Evolutionary conservation across 2,797 vertebrate genomes (phyloP), one percentile per base, ranked within the genome.

Genomic region (Eleutherodactylus coqui): DNA sequence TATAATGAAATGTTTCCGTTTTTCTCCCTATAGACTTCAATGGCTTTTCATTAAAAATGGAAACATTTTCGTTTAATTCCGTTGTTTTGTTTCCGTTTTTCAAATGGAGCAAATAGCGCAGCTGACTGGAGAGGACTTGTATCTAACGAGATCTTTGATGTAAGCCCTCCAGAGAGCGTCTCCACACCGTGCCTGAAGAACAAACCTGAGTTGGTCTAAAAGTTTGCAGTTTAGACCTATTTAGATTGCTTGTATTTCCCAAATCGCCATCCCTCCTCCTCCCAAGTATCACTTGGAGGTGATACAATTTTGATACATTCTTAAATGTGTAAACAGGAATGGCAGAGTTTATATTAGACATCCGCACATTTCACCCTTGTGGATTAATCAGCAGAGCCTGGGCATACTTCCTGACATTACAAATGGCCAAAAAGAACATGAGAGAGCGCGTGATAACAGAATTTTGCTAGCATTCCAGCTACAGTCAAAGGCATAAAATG

Each of bases 391-490:
- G 38, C 70, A 73, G 19, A 70, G 70, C 70, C 70, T 73, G 70
- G 70, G 70, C 70, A 73, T 5, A n/a, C 41, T 27, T 73, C 70
- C 70, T 73, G 70, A 73, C 70, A 43, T 43, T 73, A n/a, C 1
- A 27, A 73, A 45, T 43, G 70, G 24, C 70, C 38, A 73, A 73
- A 73, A 45, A 73, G 70, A 73, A 45, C 70, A 73, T n/a, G 70
- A 73, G 41, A 45, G 41, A 14, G 41, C 5, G n/a, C 5, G 24
- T 45, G 70, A 73, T 73, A 73, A 73, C 69, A 73, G 70, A 73
- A 21, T 73, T 73, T 45, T 73, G 70, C 69, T 41, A 21, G 32
- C 70, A 16, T 73, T 73, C 70, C 70, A 73, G 70, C 70, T 45
- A 73, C 70, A 14, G 41, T 27, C 70, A 73, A 73, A 73, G n/a